phyloP scores from a whole-genome alignment of 2,888 invertebrate genomes.

The Pachliopta kotzebuea region DNA sequence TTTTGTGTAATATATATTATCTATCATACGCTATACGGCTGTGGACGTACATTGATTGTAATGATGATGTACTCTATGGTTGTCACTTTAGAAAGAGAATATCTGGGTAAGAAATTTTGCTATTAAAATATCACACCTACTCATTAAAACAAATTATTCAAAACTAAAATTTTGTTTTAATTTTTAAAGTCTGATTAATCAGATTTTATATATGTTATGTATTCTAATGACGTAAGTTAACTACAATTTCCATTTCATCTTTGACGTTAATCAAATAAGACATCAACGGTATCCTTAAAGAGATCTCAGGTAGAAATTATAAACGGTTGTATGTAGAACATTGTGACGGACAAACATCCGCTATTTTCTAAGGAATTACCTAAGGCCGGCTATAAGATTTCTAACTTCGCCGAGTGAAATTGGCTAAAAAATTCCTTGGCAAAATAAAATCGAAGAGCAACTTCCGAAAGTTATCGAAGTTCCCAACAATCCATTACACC shows the following conservation, averaged over 20 bases:
- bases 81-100: too few species aligned
- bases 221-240: conserved; percentile 6
- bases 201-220: background rate
- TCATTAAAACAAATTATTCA: too few species aligned
- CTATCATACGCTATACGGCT: too few species aligned
- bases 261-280: conserved; percentile 16
- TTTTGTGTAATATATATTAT: too few species aligned
- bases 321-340: conserved; percentile 16
- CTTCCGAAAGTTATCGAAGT: conserved; percentile 80
- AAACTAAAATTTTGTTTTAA: too few species aligned
- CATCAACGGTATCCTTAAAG: conserved; percentile 7
- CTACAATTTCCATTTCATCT: conserved; percentile 8
- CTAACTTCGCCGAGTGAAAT: conserved; percentile 73
- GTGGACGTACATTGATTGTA: too few species aligned
- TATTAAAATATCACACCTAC: too few species aligned
- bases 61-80: too few species aligned
- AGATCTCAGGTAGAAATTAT: conserved; percentile 9
- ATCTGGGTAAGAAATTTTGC: too few species aligned
- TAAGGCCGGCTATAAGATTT: conserved; percentile 73
- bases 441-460: conserved; percentile 77
- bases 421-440: conserved; percentile 76
- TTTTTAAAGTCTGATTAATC: background rate
- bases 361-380: conserved; percentile 38
- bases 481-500: conserved; percentile 79
- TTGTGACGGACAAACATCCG: conserved; percentile 18